Conservation (phyloP, 1,140 invertebrate species). For the Listronotus oregonensis region DNA sequence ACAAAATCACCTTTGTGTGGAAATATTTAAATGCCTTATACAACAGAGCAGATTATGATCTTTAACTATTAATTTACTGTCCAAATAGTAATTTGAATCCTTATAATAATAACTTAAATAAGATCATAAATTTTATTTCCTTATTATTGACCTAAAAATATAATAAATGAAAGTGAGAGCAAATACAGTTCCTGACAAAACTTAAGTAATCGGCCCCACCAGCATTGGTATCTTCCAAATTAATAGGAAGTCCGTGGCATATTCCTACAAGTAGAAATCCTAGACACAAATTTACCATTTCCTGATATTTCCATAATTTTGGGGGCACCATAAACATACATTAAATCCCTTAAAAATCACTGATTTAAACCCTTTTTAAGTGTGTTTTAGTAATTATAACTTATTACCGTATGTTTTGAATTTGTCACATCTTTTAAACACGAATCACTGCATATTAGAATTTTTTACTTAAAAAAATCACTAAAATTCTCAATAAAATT, state of each 20-base stretch:
- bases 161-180: slow-evolving; percentile 14
- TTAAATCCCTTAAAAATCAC: slow-evolving; percentile 7
- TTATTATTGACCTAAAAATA: background rate
- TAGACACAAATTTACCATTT: slow-evolving; percentile 44
- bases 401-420: slow-evolving; percentile 6
- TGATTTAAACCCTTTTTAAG: slow-evolving; percentile 9
- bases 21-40: no score
- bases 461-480: slow-evolving; percentile 14
- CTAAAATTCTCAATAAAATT: slow-evolving; percentile 9
- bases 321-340: slow-evolving; percentile 18
- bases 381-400: background rate
- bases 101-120: no score
- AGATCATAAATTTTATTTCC: no score
- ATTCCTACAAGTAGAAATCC: slow-evolving; percentile 45
- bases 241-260: slow-evolving; percentile 53
- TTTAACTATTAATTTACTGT: no score
- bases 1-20: no score
- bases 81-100: no score
- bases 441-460: slow-evolving; percentile 12
- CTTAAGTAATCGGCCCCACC: slow-evolving; percentile 48
- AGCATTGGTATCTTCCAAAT: slow-evolving; percentile 47
- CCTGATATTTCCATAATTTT: slow-evolving; percentile 53
- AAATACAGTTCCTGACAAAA: slow-evolving; percentile 44
- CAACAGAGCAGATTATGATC: no score
- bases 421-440: slow-evolving; percentile 34